Base-by-base conservation (phyloP, 2,113 vertebrate genomes). In the Psilopsiagon aurifrons region DNA sequence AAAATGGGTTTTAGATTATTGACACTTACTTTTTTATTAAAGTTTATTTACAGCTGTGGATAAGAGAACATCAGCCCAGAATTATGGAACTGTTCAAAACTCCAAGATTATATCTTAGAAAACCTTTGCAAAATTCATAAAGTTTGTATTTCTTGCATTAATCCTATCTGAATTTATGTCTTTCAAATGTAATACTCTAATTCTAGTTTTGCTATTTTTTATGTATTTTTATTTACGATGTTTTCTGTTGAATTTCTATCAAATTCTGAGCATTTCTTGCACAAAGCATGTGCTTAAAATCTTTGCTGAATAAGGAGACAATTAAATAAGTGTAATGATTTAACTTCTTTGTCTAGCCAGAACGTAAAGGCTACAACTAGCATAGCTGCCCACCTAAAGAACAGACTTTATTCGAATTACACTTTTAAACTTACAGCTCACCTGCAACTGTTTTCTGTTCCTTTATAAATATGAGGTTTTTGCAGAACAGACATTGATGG, bases 1-100 rank as follows among this genome's bases (percentile, higher is more conserved):
- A 95, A 98, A 97, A 97, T 96, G 95, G 90, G 86, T 97, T 97
- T 97, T 92, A 96, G 97, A 97, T 98, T 97, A 97, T 84, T 97
- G 97, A 97, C 96, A 96, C 63, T 78, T 94, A 96, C 60, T 87
- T 96, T 88, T 96, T 97, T 98, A 98, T 97, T 97, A 95, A 97
- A 97, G 92, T 97, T 97, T 92, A 93, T 92, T 97, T 94, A 94
- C 92, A 97, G 92, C 84, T 95, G 76, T 33, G 96, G 93, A 94
- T 96, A 97, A 93, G 77, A 90, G 90, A 96, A 84, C 60, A 90
- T 87, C 95, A 95, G 92, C 51, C 94, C 43, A 69, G 51, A 96
- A 96, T 96, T 94, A 68, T 81, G 86, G 41, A 91, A 97, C 93
- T 92, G 98, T 96, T 95, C 83, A 86, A 96, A 96, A 97, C 94